These are phyloP conservation scores for Halictus quadricinctus DNA, from an alignment of 2,888 invertebrate genomes.

Conservation along the genomic window DNA sequence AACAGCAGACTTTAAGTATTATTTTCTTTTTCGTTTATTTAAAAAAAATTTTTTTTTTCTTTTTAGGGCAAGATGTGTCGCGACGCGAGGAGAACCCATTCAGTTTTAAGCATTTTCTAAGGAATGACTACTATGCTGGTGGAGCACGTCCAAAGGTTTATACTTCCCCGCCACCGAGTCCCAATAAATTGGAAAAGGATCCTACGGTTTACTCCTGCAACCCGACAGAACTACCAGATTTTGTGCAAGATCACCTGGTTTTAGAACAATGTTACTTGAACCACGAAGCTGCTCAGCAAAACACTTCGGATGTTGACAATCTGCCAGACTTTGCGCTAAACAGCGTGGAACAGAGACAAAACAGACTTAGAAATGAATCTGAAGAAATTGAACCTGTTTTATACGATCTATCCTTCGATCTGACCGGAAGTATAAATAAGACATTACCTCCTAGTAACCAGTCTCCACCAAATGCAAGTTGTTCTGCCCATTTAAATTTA, in stretches of 20 bases:
- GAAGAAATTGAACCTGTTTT: slow-evolving; percentile 49
- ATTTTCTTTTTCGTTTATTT: neutral
- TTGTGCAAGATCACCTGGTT: slow-evolving; percentile 94
- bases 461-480: slow-evolving; percentile 43
- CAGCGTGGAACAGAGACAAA: slow-evolving; percentile 77
- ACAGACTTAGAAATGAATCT: slow-evolving; percentile 55
- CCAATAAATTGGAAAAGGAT: slow-evolving; percentile 84
- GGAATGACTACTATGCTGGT: slow-evolving; percentile 87
- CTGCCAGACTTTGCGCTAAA: slow-evolving; percentile 88
- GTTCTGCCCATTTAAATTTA: slow-evolving; percentile 67
- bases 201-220: slow-evolving; percentile 83
- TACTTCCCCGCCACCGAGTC: slow-evolving; percentile 81
- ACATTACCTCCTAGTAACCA: slow-evolving; percentile 49
- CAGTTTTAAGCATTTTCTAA: slow-evolving; percentile 93
- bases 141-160: slow-evolving; percentile 92
- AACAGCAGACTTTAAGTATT: neutral
- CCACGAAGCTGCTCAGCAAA: slow-evolving; percentile 73
- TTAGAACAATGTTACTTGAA: slow-evolving; percentile 89
- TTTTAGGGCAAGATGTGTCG: slow-evolving; percentile 83
- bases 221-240: slow-evolving; percentile 90
- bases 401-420: slow-evolving; percentile 73
- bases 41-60: slow-evolving; percentile 68
- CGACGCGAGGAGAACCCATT: slow-evolving; percentile 90
- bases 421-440: slow-evolving; percentile 73
- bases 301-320: slow-evolving; percentile 86